A percentile compares a stretch with the other conserved stretches of the same genome.
phyloP scores from a whole-genome alignment of 2,797 vertebrate genomes.

The Neopelma chrysocephalum region DNA sequence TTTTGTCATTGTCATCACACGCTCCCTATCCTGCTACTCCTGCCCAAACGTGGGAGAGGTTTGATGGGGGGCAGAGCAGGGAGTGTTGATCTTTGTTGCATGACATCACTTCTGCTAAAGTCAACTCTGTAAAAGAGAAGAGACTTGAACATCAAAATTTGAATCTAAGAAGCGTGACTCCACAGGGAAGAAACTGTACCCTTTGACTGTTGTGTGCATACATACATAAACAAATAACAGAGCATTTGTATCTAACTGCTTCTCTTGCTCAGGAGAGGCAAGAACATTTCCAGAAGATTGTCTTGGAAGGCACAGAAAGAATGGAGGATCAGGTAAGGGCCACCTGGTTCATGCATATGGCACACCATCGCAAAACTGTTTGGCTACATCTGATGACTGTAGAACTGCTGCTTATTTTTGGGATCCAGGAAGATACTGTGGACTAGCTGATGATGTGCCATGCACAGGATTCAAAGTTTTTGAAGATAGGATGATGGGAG shows the following conservation, averaged over 20 bases:
- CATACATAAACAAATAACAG: neutral
- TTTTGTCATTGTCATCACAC: slow-evolving; percentile 14
- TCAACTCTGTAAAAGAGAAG: neutral
- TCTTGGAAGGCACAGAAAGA: slow-evolving; percentile 78
- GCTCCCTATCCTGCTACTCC: neutral
- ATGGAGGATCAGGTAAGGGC: slow-evolving; percentile 79
- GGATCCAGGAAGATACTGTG: neutral
- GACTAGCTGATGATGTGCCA: neutral
- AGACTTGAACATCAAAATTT: neutral
- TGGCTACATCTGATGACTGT: neutral
- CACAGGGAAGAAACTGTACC: neutral
- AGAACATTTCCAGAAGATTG: slow-evolving; percentile 79
- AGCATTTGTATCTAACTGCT: neutral
- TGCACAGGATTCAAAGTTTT: neutral
- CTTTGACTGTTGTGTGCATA: slow-evolving; percentile 14
- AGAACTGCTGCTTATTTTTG: neutral
- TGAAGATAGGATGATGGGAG: neutral
- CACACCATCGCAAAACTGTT: neutral
- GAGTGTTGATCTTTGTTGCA: neutral
- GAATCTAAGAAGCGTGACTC: neutral
- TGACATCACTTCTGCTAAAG: neutral
- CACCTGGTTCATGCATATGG: neutral
- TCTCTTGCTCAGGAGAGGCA: slow-evolving; percentile 78
- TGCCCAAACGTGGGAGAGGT: neutral
- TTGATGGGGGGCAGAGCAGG: neutral